Evolutionary conservation across 2,797 vertebrate species (phyloP).

Genomic region (Sardinella longiceps): DNA sequence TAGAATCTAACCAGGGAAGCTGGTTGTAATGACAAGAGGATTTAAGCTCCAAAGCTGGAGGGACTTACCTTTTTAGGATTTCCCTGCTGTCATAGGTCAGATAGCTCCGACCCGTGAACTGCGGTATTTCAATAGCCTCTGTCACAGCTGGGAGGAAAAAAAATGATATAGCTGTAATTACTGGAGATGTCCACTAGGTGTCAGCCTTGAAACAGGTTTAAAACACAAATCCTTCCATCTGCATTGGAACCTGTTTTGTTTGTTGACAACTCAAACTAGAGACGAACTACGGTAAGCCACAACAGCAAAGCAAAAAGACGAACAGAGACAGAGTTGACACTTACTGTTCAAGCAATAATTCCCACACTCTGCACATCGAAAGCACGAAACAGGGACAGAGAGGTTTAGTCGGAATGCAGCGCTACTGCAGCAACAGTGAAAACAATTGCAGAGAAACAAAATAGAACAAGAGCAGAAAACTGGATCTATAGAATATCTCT

Average conservation of each 20-base stretch:
- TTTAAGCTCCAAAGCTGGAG: neutral
- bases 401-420: neutral
- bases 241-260: neutral
- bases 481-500: too few species aligned
- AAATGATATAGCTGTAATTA: constrained; percentile 45
- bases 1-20: neutral
- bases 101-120: constrained; percentile 95
- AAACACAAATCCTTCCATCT: neutral
- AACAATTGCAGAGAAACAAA: too few species aligned
- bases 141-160: constrained; percentile 79
- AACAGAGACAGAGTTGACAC: constrained; percentile 59
- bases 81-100: constrained; percentile 88
- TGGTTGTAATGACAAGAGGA: neutral
- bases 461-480: too few species aligned
- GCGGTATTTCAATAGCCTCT: constrained; percentile 94
- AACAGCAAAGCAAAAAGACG: neutral
- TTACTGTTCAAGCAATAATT: constrained; percentile 98
- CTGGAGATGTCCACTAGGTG: constrained; percentile 61
- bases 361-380: constrained; percentile 90
- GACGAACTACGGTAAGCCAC: neutral
- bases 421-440: neutral
- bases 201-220: constrained; percentile 40
- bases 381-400: constrained; percentile 57
- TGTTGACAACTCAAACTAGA: neutral
- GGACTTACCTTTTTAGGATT: constrained; percentile 88